These are phyloP conservation scores for Chloroceryle inda DNA, from an alignment of 2,797 vertebrate genomes.

Conservation along the genomic window DNA sequence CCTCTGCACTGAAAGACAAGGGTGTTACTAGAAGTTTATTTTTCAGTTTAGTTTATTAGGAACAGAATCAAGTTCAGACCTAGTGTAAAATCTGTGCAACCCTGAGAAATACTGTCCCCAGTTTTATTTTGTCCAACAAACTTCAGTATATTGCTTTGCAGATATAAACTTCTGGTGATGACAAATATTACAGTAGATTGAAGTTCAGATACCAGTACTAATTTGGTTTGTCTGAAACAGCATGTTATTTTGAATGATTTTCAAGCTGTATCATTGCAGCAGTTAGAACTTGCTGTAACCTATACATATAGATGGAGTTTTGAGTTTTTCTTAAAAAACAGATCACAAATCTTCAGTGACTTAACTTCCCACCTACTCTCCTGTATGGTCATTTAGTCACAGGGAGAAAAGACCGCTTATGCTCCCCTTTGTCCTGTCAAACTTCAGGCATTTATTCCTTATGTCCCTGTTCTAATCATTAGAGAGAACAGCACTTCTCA, in stretches of 20 bases:
- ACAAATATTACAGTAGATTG: neutral
- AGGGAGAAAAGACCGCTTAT: neutral
- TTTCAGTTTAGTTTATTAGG: neutral
- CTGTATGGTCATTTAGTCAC: neutral
- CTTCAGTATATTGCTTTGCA: neutral
- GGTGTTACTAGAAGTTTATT: neutral
- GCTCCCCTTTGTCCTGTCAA: neutral
- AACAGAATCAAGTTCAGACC: neutral
- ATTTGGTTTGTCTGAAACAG: neutral
- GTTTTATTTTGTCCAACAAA: neutral
- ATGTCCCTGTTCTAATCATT: neutral
- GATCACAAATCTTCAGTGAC: neutral
- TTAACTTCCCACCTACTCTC: neutral
- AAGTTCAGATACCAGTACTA: neutral
- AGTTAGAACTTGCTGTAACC: neutral
- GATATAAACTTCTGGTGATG: neutral
- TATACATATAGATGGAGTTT: neutral
- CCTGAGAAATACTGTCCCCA: neutral
- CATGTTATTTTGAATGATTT: neutral
- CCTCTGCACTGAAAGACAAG: neutral
- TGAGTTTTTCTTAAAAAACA: neutral
- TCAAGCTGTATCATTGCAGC: neutral
- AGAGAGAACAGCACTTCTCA: neutral
- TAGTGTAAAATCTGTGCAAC: neutral
- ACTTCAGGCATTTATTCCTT: neutral